Conservation (phyloP, 2,113 vertebrate genomes). For the Panthera tigris region DNA sequence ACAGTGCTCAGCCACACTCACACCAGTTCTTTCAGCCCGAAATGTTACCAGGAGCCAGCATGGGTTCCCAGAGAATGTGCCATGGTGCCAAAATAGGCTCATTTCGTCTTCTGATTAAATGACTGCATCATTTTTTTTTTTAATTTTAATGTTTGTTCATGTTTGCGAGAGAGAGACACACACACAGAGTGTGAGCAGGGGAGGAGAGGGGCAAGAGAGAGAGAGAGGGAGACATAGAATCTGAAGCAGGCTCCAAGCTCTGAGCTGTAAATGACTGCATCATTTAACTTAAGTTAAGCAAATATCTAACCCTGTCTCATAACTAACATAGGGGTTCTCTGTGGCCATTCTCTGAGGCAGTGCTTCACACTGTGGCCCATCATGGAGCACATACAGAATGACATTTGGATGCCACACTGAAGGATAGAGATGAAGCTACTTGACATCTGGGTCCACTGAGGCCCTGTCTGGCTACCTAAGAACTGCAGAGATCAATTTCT, state of each 20-base stretch:
- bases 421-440: not conserved
- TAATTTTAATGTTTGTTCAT: too few species aligned
- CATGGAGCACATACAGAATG: not conserved
- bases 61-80: not conserved
- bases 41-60: not conserved
- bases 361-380: not conserved
- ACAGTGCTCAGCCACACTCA: not conserved
- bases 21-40: not conserved
- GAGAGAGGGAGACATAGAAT: too few species aligned
- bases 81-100: not conserved
- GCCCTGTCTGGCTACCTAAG: not conserved
- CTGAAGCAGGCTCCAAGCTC: too few species aligned
- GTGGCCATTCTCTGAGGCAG: not conserved
- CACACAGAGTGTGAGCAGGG: too few species aligned
- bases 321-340: not conserved
- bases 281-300: not conserved
- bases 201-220: too few species aligned
- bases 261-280: not conserved
- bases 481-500: not conserved
- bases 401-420: not conserved
- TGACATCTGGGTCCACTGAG: not conserved
- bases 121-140: not conserved
- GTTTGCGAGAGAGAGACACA: too few species aligned
- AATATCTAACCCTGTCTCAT: not conserved
- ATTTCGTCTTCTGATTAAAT: slow-evolving; percentile 32